phyloP scores from a whole-genome alignment of 2,113 vertebrate species.

The Macaca fascicularis region DNA sequence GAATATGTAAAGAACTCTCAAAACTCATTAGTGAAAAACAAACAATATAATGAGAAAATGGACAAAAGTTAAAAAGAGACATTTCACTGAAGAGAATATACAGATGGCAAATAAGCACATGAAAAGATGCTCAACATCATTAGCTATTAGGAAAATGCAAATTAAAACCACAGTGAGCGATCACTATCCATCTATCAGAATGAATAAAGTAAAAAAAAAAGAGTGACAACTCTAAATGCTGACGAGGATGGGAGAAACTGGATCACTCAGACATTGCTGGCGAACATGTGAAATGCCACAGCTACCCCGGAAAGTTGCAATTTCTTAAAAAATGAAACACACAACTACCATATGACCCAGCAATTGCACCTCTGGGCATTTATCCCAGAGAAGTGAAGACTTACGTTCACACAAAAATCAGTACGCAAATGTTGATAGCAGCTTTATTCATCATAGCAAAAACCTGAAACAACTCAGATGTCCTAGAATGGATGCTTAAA shows the following conservation, averaged over 20 bases:
- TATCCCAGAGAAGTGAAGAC: neutral
- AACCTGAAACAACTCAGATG: neutral
- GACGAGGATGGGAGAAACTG: neutral
- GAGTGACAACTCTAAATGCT: neutral
- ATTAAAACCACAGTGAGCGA: neutral
- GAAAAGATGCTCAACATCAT: neutral
- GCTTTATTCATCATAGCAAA: neutral
- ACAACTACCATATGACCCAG: neutral
- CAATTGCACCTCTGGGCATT: neutral
- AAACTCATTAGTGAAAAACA: neutral
- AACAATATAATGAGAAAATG: neutral
- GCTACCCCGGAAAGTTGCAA: neutral
- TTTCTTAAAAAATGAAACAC: constrained; percentile 15
- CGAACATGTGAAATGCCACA: neutral
- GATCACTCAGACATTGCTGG: neutral
- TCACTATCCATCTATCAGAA: neutral
- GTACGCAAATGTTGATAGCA: neutral
- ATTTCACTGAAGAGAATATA: neutral
- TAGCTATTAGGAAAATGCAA: neutral
- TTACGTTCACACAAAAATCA: neutral
- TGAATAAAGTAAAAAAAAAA: neutral
- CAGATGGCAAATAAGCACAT: neutral
- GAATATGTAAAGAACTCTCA: neutral
- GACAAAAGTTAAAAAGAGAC: neutral
- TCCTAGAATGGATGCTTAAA: neutral